phyloP scores from a whole-genome alignment of 1,140 invertebrate genomes.

The Bradysia coprophila region DNA sequence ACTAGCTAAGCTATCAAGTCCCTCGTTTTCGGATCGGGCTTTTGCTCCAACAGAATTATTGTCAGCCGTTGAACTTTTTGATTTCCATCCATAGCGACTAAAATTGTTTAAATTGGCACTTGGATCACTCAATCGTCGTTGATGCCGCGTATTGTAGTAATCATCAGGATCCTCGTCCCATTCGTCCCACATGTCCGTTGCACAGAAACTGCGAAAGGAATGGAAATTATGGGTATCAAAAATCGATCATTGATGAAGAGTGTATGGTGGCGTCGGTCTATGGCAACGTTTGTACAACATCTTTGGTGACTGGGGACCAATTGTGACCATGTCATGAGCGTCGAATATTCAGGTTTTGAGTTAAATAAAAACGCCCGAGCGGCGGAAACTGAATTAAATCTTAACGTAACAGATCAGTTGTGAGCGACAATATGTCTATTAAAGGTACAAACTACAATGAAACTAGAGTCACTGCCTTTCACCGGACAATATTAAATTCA shows the following conservation, averaged over 20 bases:
- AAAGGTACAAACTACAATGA: too few species aligned
- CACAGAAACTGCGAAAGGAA: conserved; percentile 30
- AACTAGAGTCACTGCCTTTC: too few species aligned
- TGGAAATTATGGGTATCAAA: neutral
- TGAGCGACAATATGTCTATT: too few species aligned
- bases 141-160: conserved; percentile 56
- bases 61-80: conserved; percentile 29
- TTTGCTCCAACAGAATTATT: conserved; percentile 32
- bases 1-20: conserved; percentile 61
- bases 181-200: conserved; percentile 72
- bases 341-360: too few species aligned
- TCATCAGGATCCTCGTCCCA: conserved; percentile 75
- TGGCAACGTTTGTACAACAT: too few species aligned
- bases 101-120: conserved; percentile 85
- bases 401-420: too few species aligned
- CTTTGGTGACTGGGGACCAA: too few species aligned
- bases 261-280: too few species aligned
- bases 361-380: too few species aligned
- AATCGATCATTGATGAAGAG: neutral
- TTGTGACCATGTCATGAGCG: too few species aligned
- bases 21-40: conserved; percentile 82
- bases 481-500: too few species aligned
- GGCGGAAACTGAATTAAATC: too few species aligned
- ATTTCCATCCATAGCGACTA: conserved; percentile 62
- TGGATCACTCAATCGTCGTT: conserved; percentile 82